phyloP scores from a whole-genome alignment of 2,113 vertebrate genomes.

The Pagrus major region DNA sequence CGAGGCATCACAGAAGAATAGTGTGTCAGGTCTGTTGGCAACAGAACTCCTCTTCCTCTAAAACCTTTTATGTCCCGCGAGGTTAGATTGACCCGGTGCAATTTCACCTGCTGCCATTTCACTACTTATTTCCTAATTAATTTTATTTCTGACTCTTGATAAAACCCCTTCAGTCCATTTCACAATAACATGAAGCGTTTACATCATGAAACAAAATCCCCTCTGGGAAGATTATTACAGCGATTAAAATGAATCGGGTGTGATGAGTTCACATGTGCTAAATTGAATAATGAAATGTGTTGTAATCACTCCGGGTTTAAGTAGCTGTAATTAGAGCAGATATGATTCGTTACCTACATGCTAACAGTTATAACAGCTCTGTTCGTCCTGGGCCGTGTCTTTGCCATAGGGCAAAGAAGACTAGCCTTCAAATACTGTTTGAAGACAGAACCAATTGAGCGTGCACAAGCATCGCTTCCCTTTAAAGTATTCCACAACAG shows the following conservation, averaged over 20 bases:
- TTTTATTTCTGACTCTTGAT: slow-evolving; percentile 11
- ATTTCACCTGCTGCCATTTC: slow-evolving; percentile 26
- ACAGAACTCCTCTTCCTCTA: not conserved
- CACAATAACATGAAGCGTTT: slow-evolving; percentile 38
- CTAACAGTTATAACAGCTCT: not conserved
- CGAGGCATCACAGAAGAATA: slow-evolving; percentile 10
- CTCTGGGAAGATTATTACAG: slow-evolving; percentile 40
- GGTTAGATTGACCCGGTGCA: slow-evolving; percentile 12
- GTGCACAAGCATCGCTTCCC: slow-evolving; percentile 46
- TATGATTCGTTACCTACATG: slow-evolving; percentile 44
- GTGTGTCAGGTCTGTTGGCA: not conserved
- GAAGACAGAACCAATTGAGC: slow-evolving; percentile 69
- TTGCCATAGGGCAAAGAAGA: slow-evolving; percentile 78
- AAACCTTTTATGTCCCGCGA: slow-evolving; percentile 9
- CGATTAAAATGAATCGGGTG: slow-evolving; percentile 45
- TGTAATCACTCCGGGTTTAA: slow-evolving; percentile 44
- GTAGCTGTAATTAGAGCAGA: slow-evolving; percentile 48
- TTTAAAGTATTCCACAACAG: slow-evolving; percentile 57
- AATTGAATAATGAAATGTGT: slow-evolving; percentile 65
- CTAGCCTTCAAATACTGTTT: slow-evolving; percentile 71
- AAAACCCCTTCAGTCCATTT: slow-evolving; percentile 20
- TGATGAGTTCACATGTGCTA: slow-evolving; percentile 59
- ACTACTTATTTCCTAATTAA: slow-evolving; percentile 25
- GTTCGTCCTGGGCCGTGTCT: slow-evolving; percentile 71
- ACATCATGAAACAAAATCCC: slow-evolving; percentile 43